Conservation (phyloP, 2,113 vertebrate genomes). For the Acrocephalus arundinaceus region DNA sequence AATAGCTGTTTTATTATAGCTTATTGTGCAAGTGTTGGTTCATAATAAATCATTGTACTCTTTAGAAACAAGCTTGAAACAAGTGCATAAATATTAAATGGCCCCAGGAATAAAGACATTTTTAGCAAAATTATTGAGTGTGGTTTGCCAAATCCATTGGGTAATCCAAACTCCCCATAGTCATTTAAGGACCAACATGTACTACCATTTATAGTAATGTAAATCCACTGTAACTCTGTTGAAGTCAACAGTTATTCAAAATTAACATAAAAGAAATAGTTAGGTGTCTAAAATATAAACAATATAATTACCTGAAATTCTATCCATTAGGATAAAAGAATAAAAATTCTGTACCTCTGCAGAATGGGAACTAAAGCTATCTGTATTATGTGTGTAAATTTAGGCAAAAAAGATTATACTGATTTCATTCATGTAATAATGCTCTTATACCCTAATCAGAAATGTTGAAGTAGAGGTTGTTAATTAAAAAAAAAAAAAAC, state of each 20-base stretch:
- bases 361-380: not conserved
- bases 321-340: not conserved
- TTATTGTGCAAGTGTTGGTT: constrained; percentile 32
- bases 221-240: constrained; percentile 29
- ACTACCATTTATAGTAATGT: constrained; percentile 26
- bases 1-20: constrained; percentile 24
- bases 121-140: constrained; percentile 55
- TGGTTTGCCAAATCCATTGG: constrained; percentile 44
- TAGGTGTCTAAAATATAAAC: constrained; percentile 2
- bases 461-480: not conserved
- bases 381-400: not conserved
- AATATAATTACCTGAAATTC: constrained; percentile 37
- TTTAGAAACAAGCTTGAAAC: constrained; percentile 55
- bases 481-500: not conserved
- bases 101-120: constrained; percentile 56
- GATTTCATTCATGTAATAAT: constrained; percentile 27
- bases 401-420: not conserved
- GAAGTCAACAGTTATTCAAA: constrained; percentile 2
- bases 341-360: not conserved
- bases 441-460: not conserved
- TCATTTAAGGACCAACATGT: constrained; percentile 30
- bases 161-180: constrained; percentile 50
- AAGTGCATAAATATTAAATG: constrained; percentile 62
- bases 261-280: constrained; percentile 43
- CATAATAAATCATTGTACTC: constrained; percentile 51